Evolutionary conservation across 2,797 vertebrate species (phyloP).

Genomic region (Coracias cyanogaster): DNA sequence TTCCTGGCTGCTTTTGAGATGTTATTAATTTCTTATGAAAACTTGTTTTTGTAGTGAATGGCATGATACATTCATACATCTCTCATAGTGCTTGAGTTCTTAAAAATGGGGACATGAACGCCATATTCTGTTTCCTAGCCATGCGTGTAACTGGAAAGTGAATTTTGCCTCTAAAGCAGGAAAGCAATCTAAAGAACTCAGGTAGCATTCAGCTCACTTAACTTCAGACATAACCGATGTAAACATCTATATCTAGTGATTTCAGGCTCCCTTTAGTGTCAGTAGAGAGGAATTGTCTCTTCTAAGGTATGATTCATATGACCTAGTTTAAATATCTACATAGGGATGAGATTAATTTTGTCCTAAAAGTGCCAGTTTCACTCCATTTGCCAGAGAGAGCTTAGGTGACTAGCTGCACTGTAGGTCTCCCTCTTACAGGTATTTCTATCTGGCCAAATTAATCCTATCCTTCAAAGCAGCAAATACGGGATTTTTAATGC

Average conservation of each 20-base stretch:
- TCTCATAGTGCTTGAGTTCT: neutral
- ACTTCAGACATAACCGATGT: neutral
- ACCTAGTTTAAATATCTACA: conserved; percentile 66
- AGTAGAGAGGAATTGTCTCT: conserved; percentile 39
- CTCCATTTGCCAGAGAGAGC: conserved; percentile 6
- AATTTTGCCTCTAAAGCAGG: neutral
- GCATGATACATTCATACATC: neutral
- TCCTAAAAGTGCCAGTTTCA: conserved; percentile 66
- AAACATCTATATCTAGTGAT: conserved; percentile 54
- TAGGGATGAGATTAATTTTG: conserved; percentile 54
- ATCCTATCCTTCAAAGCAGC: conserved; percentile 19
- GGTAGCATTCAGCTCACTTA: neutral
- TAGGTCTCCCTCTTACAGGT: neutral
- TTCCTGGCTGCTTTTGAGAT: neutral
- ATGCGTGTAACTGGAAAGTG: neutral
- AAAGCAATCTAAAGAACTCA: neutral
- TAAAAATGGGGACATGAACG: neutral
- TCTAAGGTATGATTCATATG: conserved; percentile 59
- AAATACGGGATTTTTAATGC: neutral
- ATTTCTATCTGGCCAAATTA: conserved; percentile 33
- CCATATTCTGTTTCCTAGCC: neutral
- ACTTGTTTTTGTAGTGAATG: neutral
- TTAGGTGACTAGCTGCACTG: conserved; percentile 30
- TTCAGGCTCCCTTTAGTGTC: conserved; percentile 62
- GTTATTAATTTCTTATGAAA: conserved; percentile 13